phyloP scores from a whole-genome alignment of 2,113 vertebrate genomes.

The Mionectes macconnelli region DNA sequence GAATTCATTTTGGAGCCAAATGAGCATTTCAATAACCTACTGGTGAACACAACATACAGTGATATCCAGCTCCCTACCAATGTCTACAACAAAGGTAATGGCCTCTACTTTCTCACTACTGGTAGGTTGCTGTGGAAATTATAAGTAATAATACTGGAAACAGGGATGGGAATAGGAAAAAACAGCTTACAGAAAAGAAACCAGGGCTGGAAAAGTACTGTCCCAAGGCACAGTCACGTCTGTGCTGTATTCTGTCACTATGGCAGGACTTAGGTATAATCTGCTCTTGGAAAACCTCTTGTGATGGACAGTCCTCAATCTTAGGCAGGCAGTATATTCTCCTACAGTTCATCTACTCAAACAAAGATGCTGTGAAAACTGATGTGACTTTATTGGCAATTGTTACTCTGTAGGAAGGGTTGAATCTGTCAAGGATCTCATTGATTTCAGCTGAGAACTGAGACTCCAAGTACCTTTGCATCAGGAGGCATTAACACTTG shows the following conservation, averaged over 20 bases:
- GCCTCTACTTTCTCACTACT: background rate
- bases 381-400: background rate
- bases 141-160: background rate
- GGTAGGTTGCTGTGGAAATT: background rate
- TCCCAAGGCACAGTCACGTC: background rate
- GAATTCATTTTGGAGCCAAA: slow-evolving; percentile 89
- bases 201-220: background rate
- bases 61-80: slow-evolving; percentile 94
- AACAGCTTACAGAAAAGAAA: background rate
- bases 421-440: background rate
- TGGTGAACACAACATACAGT: slow-evolving; percentile 87
- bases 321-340: background rate
- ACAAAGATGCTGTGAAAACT: background rate
- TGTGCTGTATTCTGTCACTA: background rate
- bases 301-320: background rate
- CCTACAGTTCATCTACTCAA: background rate
- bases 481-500: background rate
- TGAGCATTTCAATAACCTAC: slow-evolving; percentile 88
- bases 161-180: background rate
- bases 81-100: slow-evolving; percentile 92
- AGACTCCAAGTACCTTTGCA: background rate
- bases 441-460: background rate
- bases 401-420: background rate
- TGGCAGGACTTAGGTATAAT: background rate
- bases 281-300: background rate